Evolutionary conservation across 2,797 vertebrate species (phyloP).

Genomic region (Orestias chungarensis): DNA sequence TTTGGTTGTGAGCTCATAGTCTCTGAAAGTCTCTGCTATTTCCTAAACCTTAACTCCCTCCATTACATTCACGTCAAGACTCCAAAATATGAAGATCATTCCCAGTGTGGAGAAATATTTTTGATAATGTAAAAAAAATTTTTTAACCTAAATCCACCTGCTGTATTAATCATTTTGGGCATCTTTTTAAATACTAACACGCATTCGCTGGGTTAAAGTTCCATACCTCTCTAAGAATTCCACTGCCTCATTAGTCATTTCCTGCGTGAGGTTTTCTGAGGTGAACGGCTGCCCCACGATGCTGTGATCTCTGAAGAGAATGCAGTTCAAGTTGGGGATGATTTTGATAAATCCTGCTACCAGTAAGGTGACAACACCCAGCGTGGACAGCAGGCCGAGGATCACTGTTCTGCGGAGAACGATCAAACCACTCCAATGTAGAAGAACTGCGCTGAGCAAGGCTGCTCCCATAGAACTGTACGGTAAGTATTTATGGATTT

Average conservation of each 20-base stretch:
- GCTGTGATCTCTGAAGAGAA: conserved; percentile 82
- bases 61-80: not conserved
- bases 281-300: conserved; percentile 85
- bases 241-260: conserved; percentile 81
- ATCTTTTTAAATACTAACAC: not conserved
- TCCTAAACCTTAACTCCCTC: too few relatives aligned
- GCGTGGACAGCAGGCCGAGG: conserved; percentile 30
- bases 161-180: not conserved
- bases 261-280: conserved; percentile 85
- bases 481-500: conserved; percentile 32
- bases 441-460: conserved; percentile 53
- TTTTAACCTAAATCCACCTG: not conserved
- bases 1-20: too few relatives aligned
- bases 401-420: conserved; percentile 40
- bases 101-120: not conserved
- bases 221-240: conserved; percentile 83
- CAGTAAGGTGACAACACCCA: not conserved
- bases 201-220: not conserved
- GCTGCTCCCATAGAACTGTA: conserved; percentile 38
- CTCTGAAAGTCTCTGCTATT: too few relatives aligned
- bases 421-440: conserved; percentile 62
- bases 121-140: not conserved
- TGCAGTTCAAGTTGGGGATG: conserved; percentile 85
- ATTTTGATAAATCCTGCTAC: conserved; percentile 64
- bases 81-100: not conserved